Percentiles rank a stretch among this genome's conserved stretches.
These are phyloP conservation scores for Megalopta genalis DNA, from an alignment of 1,140 invertebrate genomes.

Conservation along the genomic window DNA sequence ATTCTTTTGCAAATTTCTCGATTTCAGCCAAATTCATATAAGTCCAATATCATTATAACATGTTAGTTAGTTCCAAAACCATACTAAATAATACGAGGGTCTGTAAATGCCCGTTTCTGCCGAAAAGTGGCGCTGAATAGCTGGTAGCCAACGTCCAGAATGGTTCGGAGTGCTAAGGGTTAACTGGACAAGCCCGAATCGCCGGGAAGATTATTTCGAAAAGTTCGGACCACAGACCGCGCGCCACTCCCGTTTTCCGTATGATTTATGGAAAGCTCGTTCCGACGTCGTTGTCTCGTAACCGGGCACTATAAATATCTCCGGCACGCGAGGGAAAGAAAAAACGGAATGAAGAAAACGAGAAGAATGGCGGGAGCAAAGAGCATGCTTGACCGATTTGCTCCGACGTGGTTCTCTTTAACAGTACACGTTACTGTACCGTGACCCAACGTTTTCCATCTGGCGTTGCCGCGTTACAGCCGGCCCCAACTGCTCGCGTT, in stretches of 20 bases:
- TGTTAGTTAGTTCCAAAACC: no score
- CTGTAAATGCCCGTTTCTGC: no score
- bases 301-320: constrained; percentile 60
- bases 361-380: constrained; percentile 11
- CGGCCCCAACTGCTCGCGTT: constrained; percentile 27
- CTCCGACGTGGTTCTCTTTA: constrained; percentile 60
- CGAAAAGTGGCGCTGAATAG: no score
- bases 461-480: constrained; percentile 50
- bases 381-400: constrained; percentile 63
- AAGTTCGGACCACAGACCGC: background rate
- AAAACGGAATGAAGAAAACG: constrained; percentile 6
- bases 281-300: constrained; percentile 37
- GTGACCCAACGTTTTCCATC: constrained; percentile 71
- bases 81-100: no score
- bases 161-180: no score
- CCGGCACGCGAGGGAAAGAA: constrained; percentile 38
- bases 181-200: no score
- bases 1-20: no score
- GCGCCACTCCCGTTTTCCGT: constrained; percentile 11
- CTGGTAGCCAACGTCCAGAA: no score
- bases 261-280: constrained; percentile 54
- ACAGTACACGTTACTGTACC: constrained; percentile 74
- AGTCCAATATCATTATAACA: no score
- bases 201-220: background rate
- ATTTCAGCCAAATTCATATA: no score